These are phyloP conservation scores for Microdon myrmicae DNA, from an alignment of 2,888 invertebrate species.

Conservation along the genomic window DNA sequence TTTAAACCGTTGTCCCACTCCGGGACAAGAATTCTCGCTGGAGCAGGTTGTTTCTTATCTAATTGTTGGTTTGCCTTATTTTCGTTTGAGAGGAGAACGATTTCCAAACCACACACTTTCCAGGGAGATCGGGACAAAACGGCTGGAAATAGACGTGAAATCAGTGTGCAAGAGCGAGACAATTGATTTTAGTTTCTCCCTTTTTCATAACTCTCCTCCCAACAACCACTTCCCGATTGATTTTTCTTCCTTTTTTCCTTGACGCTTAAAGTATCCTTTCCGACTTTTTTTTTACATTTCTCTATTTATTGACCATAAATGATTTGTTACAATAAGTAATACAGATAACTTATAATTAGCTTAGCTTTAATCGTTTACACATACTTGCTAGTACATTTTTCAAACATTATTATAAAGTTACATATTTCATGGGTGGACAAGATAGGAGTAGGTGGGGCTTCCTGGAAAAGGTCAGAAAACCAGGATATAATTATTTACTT, in stretches of 20 bases:
- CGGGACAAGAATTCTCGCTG: too few species aligned
- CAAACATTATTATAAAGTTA: too few species aligned
- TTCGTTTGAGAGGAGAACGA: conserved; percentile 21
- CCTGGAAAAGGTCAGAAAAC: too few species aligned
- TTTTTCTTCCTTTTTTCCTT: conserved; percentile 23
- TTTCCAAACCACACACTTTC: conserved; percentile 34
- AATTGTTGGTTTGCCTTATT: conserved; percentile 39
- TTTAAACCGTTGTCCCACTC: conserved; percentile 31
- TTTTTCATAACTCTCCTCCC: conserved; percentile 16
- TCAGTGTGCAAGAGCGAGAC: conserved; percentile 35
- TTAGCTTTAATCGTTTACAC: too few species aligned
- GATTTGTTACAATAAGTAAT: too few species aligned
- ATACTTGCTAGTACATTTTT: too few species aligned
- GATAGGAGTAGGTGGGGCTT: too few species aligned
- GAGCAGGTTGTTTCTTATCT: conserved; percentile 49
- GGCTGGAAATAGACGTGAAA: conserved; percentile 16
- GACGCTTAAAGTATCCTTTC: conserved; percentile 19
- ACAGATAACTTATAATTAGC: too few species aligned
- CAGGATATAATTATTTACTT: too few species aligned
- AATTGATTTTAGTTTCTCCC: conserved; percentile 34
- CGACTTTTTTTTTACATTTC: too few species aligned
- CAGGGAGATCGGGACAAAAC: conserved; percentile 36
- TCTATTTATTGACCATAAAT: too few species aligned
- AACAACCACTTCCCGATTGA: conserved; percentile 43
- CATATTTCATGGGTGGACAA: too few species aligned